Base-by-base conservation (phyloP, 1,140 invertebrate species). In the Sipha flava region DNA sequence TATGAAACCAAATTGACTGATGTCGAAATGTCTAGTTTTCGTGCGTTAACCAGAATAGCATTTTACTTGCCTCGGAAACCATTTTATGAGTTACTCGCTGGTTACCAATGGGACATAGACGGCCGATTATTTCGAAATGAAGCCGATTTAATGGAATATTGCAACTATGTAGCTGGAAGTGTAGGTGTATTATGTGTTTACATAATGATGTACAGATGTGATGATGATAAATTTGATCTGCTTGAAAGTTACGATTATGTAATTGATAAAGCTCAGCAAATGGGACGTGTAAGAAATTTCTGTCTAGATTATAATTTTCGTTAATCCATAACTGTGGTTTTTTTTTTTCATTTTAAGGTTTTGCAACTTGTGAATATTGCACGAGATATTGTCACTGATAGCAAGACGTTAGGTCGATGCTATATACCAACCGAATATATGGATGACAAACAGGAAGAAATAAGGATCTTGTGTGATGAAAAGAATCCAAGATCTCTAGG, bases 361-460 rank as follows among this genome's bases (percentile, higher is more conserved):
- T 23, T 75, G 37, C 70, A 75, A 75, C 26, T 75, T 2, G 29
- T 54, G 9, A 54, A 75, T 43, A 54, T 75, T 9, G 70, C 47
- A 9, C 31, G 47, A 21, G 47, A 75, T 7, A 52, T 75, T 2
- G 31, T 75, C 12, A 75, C 29, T 3, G 70, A 75, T 10, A 75
- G 70, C 14, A 23, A 54, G 21, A 37, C 47, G 6, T 10, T 75
- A n/a, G 70, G 70, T 54, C 70, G 70, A 23, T 75, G 70, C n/a
- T 75, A 75, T 4, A n/a, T 75, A 5, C 70, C 70, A 12, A 52
- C 47, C n/a, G 70, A 54, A 23, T 75, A 54, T 18, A 75, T 75
- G 70, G 70, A 75, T 18, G 70, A 75, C 26, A 29, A 75, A 54
- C 21, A 52, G 37, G 47, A 75, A 75, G 70, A 75, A 54, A 37